A percentile compares a stretch with the other conserved stretches of the same genome.
Conservation (phyloP, 1,140 invertebrate species). For the Ganaspis sp. region DNA sequence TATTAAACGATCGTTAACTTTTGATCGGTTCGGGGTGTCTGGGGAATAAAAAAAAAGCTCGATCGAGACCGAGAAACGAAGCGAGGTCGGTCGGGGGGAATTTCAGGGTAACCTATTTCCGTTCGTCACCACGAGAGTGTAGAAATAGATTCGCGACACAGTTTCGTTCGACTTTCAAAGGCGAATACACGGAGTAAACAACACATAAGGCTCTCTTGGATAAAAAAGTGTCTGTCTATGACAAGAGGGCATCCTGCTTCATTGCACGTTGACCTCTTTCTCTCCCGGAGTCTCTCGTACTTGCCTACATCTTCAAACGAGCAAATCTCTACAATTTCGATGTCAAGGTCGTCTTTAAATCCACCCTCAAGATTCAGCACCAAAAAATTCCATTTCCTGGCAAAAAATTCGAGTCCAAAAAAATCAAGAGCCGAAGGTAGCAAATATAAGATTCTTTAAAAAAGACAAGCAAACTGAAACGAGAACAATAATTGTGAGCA, state of each 20-base stretch:
- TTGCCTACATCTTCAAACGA: background rate
- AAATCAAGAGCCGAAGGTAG: background rate
- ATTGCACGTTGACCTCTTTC: conserved; percentile 45
- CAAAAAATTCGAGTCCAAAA: too few relatives aligned
- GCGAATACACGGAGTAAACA: conserved; percentile 18
- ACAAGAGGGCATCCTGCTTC: conserved; percentile 34
- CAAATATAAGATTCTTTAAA: background rate
- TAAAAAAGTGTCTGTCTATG: background rate
- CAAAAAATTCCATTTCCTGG: background rate
- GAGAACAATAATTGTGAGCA: background rate
- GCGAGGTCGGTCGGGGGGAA: conserved; percentile 51
- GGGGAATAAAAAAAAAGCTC: conserved; percentile 21
- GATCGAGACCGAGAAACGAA: conserved; percentile 14
- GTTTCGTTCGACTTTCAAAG: conserved; percentile 30
- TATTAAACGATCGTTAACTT: background rate
- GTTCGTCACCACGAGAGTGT: conserved; percentile 47
- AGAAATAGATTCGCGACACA: conserved; percentile 54
- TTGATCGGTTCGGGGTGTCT: background rate
- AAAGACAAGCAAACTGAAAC: background rate
- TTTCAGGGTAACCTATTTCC: conserved; percentile 66
- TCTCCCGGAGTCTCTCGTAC: background rate
- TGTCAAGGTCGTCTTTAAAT: background rate
- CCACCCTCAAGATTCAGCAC: background rate
- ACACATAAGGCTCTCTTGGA: conserved; percentile 5
- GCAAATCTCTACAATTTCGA: background rate